These are phyloP conservation scores for Ceraclea dissimilis DNA, from an alignment of 2,888 invertebrate genomes.

Conservation along the genomic window DNA sequence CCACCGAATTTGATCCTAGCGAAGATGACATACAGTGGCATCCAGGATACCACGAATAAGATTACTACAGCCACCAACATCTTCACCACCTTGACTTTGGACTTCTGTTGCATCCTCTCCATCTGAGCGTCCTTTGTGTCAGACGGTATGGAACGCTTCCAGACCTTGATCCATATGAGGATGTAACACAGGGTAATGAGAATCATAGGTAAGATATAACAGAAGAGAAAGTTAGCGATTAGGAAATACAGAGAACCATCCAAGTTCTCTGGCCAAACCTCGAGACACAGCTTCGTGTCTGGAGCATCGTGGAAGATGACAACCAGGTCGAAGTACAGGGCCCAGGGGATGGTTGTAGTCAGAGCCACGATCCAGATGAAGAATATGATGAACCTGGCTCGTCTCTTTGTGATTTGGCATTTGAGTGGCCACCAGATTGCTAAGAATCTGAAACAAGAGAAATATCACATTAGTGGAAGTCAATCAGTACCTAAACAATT, in stretches of 20 bases:
- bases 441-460: constrained; percentile 70
- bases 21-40: constrained; percentile 85
- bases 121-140: constrained; percentile 87
- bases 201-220: constrained; percentile 86
- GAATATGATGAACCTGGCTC: constrained; percentile 80
- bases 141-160: constrained; percentile 80
- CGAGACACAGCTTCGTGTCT: constrained; percentile 68
- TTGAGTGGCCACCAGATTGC: constrained; percentile 94
- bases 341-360: constrained; percentile 83
- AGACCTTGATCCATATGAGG: constrained; percentile 86
- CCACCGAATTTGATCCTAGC: constrained; percentile 79
- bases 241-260: constrained; percentile 82
- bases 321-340: constrained; percentile 79
- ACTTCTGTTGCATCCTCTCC: constrained; percentile 89
- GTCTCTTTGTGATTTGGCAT: constrained; percentile 81
- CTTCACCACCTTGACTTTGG: constrained; percentile 90
- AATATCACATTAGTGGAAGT: no score
- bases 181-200: constrained; percentile 88
- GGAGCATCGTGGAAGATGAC: constrained; percentile 67
- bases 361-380: constrained; percentile 86
- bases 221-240: constrained; percentile 79
- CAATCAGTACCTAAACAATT: no score
- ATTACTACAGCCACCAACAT: constrained; percentile 91
- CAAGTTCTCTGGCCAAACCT: constrained; percentile 79
- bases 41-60: constrained; percentile 88